Evolutionary conservation across 2,113 vertebrate genomes (phyloP).

Genomic region (Pogonocichla stellata): DNA sequence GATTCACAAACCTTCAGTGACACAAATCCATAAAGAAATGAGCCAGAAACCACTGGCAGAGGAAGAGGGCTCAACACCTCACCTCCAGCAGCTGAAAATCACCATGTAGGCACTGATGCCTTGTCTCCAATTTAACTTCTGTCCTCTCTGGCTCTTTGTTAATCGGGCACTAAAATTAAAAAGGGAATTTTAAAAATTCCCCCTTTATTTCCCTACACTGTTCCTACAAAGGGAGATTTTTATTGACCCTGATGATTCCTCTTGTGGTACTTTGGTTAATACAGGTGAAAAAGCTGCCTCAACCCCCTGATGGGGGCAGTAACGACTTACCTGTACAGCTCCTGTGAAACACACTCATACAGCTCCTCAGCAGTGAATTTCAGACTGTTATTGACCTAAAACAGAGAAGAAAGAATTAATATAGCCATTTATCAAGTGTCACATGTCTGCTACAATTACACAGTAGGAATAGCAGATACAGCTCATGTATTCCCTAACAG

Average conservation of each 20-base stretch:
- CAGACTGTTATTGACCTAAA: slow-evolving; percentile 77
- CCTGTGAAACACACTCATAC: slow-evolving; percentile 84
- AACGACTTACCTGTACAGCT: slow-evolving; percentile 80
- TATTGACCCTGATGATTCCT: background rate
- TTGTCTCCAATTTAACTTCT: background rate
- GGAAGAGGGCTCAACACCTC: background rate
- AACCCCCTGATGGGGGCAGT: background rate
- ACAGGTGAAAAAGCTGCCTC: background rate
- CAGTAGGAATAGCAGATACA: background rate
- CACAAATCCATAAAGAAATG: background rate
- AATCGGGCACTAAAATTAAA: background rate
- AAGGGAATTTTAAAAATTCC: background rate
- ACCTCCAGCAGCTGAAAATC: background rate
- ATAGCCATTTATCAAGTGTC: background rate
- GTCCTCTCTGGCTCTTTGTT: background rate
- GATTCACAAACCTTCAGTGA: background rate
- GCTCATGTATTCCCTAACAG: background rate
- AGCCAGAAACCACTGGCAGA: background rate
- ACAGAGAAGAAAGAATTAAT: background rate
- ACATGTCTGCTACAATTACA: background rate
- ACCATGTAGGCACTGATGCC: background rate
- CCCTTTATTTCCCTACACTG: background rate
- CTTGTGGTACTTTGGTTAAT: background rate
- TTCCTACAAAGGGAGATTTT: background rate
- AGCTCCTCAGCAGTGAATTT: slow-evolving; percentile 82